Evolutionary conservation across 2,797 vertebrate genomes (phyloP).

Genomic region (Columba guinea): DNA sequence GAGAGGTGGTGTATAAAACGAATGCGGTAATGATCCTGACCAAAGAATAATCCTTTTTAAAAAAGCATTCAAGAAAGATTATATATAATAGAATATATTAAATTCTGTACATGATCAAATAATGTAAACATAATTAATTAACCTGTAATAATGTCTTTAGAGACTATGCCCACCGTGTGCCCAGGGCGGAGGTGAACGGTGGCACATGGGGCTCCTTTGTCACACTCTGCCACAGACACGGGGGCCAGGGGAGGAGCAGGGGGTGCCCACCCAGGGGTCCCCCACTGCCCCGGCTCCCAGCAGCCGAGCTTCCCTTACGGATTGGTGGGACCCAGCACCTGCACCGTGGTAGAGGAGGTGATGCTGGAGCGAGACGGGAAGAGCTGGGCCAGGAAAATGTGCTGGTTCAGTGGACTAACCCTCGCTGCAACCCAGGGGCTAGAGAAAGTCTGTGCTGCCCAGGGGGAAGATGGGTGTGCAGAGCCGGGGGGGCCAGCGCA

Average conservation of each 20-base stretch:
- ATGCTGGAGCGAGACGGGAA: not conserved
- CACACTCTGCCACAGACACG: not conserved
- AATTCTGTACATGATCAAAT: slow-evolving; percentile 70
- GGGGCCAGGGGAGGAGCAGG: not conserved
- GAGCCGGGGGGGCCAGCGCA: not conserved
- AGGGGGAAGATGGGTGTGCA: not conserved
- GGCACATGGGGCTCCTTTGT: not conserved
- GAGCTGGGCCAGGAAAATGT: not conserved
- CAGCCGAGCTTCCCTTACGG: fast-evolving
- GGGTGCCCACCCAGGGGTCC: not conserved
- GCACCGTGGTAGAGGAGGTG: fast-evolving
- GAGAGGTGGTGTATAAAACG: slow-evolving; percentile 32
- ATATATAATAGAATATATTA: slow-evolving; percentile 73
- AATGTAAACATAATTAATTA: slow-evolving; percentile 71
- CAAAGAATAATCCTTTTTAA: slow-evolving; percentile 57
- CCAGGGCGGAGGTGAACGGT: not conserved
- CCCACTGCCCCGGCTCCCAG: not conserved
- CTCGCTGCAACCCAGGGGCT: not conserved
- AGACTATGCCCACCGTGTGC: not conserved
- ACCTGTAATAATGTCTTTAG: slow-evolving; percentile 48
- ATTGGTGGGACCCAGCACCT: not conserved
- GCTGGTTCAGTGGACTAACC: not conserved
- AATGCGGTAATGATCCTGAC: slow-evolving; percentile 7
- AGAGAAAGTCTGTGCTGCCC: not conserved
- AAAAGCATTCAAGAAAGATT: slow-evolving; percentile 63